Percentiles rank a stretch among this genome's conserved stretches.
These are phyloP conservation scores for Sporophila hypoxantha DNA, from an alignment of 2,113 vertebrate genomes.

Conservation along the genomic window DNA sequence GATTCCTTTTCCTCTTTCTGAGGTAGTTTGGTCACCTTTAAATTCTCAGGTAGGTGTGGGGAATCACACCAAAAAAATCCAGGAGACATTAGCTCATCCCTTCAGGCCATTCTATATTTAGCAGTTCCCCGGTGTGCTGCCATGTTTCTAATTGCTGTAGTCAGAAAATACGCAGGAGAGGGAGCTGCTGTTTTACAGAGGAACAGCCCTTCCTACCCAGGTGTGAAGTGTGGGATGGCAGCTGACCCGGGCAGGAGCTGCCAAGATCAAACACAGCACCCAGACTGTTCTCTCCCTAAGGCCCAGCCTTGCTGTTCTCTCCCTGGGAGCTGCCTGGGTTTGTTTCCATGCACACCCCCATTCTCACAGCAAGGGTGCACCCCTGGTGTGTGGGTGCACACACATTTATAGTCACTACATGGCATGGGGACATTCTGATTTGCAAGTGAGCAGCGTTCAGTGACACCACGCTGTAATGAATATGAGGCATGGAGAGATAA, in stretches of 20 bases:
- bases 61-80: neutral
- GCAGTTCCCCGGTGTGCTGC: neutral
- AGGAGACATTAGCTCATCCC: neutral
- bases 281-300: neutral
- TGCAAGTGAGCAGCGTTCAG: neutral
- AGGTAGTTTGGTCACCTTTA: neutral
- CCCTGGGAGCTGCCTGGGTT: neutral
- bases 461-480: neutral
- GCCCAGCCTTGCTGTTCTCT: neutral
- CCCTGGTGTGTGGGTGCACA: neutral
- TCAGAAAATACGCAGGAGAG: neutral
- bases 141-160: neutral
- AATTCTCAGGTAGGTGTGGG: neutral
- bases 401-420: neutral
- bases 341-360: neutral
- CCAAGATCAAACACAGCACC: neutral
- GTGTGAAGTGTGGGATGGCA: neutral
- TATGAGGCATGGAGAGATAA: neutral
- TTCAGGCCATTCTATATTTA: conserved; percentile 28
- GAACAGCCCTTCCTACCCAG: neutral
- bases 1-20: neutral
- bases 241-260: neutral
- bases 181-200: neutral
- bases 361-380: neutral
- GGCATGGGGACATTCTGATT: neutral